Evolutionary conservation across 2,113 vertebrate species (phyloP), one percentile per base, ranked within the genome.

Genomic region (Phyllopteryx taeniolatus): DNA sequence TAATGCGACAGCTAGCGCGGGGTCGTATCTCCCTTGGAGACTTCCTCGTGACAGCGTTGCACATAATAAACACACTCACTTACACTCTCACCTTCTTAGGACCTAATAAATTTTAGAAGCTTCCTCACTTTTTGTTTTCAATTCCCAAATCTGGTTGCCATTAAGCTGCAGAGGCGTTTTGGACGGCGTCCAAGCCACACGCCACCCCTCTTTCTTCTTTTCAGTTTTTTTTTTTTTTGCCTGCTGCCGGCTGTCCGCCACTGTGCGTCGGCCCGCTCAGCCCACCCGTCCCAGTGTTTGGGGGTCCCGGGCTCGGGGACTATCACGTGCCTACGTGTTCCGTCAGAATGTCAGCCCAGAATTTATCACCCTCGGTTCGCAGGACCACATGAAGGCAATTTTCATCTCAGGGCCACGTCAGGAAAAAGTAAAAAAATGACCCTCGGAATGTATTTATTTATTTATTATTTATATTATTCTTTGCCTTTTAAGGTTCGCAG

Each of bases 71-170:
- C 43, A 62, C 51, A 12, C 65, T 68, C 79, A 76, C 75, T 77
- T 72, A 68, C 71, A 79, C 65, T 67, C 77, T 86, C 86, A 83
- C 79, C 83, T 90, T 83, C 83, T 73, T 72, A 86, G 79, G 87
- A 86, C 85, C 86, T 83, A 78, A 85, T 90, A 80, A 87, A 89
- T 83, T 91, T 91, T 83, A 90, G 77, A 81, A 85, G 84, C 84
- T 83, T 80, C 70, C 75, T 67, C 78, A 73, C 76, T 87, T 66
- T 90, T 89, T 83, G 86, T 90, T 89, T 91, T 87, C 79, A 87
- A 85, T 87, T 80, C 88, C 67, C 70, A 87, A 90, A 91, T 91
- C 87, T 93, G 92, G 83, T 86, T 87, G 84, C 85, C 89, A 94
- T 94, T 91, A 94, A 80, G 74, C 76, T 59, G 84, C 87, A 75